A percentile compares a stretch with the other conserved stretches of the same genome.
Evolutionary conservation across 64 coral and sea anemone species (phyloP).

Genomic region (Porites lutea): DNA sequence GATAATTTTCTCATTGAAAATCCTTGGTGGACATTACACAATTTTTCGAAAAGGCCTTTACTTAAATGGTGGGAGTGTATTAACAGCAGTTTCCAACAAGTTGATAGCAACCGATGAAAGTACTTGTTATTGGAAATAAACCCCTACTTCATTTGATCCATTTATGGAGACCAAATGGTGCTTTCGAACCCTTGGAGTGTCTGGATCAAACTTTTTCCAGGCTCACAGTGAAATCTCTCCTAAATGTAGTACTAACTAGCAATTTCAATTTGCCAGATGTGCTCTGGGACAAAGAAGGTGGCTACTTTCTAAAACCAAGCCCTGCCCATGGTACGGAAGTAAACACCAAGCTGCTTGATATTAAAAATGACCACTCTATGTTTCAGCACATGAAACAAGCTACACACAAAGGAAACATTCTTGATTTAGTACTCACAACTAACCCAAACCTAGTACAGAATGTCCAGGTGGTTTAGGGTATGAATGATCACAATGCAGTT

Average conservation of each 20-base stretch:
- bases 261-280: constrained; percentile 56
- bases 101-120: not conserved
- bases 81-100: no score
- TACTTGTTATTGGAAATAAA: not conserved
- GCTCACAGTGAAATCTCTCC: constrained; percentile 27
- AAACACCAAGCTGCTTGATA: constrained; percentile 30
- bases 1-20: no score
- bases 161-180: constrained; percentile 56
- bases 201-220: constrained; percentile 36
- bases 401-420: constrained; percentile 29
- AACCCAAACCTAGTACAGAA: constrained; percentile 43
- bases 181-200: constrained; percentile 17
- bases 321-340: constrained; percentile 21
- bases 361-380: constrained; percentile 29
- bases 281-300: constrained; percentile 3
- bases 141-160: constrained; percentile 38
- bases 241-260: constrained; percentile 32
- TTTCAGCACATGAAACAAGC: constrained; percentile 30
- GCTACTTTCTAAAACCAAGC: not conserved
- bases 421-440: constrained; percentile 54
- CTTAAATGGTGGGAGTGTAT: no score
- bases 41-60: no score
- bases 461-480: constrained; percentile 35
- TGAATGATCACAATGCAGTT: constrained; percentile 61
- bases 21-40: no score